Conservation (phyloP, 2,888 invertebrate species). For the Lymantria monacha region DNA sequence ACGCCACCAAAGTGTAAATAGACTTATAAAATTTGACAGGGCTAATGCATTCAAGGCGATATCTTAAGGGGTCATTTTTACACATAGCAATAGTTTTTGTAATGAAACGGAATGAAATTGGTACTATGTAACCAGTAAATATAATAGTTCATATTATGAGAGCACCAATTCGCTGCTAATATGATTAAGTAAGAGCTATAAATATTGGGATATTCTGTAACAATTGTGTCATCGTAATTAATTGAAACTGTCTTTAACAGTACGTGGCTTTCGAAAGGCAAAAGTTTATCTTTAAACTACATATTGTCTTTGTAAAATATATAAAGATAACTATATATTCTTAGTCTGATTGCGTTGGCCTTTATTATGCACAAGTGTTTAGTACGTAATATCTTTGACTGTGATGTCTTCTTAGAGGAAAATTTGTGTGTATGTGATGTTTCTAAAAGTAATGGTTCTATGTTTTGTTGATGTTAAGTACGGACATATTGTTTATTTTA, state of each 20-base stretch:
- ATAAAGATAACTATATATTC: background rate
- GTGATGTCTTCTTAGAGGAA: conserved; percentile 81
- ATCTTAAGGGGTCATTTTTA: background rate
- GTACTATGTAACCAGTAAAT: background rate
- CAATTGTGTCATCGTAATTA: background rate
- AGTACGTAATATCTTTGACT: conserved; percentile 67
- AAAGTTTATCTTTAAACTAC: background rate
- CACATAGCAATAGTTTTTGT: background rate
- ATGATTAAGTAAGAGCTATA: background rate
- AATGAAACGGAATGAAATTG: background rate
- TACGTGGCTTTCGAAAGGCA: background rate
- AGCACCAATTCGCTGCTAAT: background rate
- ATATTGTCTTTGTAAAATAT: background rate
- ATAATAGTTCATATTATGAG: background rate
- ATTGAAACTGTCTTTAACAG: background rate
- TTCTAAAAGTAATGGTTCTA: conserved; percentile 55
- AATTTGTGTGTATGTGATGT: conserved; percentile 63
- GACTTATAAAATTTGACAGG: conserved; percentile 8
- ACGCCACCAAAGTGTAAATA: conserved; percentile 32
- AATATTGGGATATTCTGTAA: background rate
- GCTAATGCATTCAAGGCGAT: background rate
- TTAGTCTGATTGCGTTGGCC: conserved; percentile 1
- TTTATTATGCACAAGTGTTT: conserved; percentile 34
- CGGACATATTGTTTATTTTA: conserved; percentile 49
- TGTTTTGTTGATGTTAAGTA: conserved; percentile 67